Base-by-base conservation (phyloP, 2,113 vertebrate genomes). In the Electrona antarctica region DNA sequence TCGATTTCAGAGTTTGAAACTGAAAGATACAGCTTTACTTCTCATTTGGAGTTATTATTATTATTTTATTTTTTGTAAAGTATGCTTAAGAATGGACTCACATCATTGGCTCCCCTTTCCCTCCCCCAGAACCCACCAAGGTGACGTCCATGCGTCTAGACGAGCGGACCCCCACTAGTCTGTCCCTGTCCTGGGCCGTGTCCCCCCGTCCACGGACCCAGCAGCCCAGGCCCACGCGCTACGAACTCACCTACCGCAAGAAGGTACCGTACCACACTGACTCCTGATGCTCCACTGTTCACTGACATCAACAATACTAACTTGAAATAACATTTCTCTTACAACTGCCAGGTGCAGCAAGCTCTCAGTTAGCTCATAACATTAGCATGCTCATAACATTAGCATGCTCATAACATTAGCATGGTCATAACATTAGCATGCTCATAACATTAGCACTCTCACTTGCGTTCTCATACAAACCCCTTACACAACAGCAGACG, bases 211-310 rank as follows among this genome's bases (percentile, higher is more conserved):
- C 52, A 0, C 88, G 92, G 0, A 89, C 93, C 83, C 92, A 90
- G 58, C 92, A 90, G 58, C 88, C 81, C 41, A 90, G 90, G 0
- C 86, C 94, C 72, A 88, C 93, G 83, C 95, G 93, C 67, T 99
- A 96, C 0, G 94, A 98, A 76, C 94, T 99, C 60, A 97, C 93
- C 82, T 98, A 97, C 85, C 95, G 94, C 76, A 98, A 96, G 86
- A 98, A 98, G 96, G 97, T 98, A 82, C 28, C 2, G 97, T 98
- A 82, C 28, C 2, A 7, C n/a, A 10, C n/a, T n/a, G n/a, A n/a
- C 5, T 21, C 9, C 10, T 59, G 7, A 10, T 9, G 57, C 14
- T 15, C 55, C 29, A 1, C 33, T 4, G 33, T 41, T 14, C 29
- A 3, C 33, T 4, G 33, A 4, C 33, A 41, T 41, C 33, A 41